phyloP scores from a whole-genome alignment of 2,888 invertebrate genomes.

The Aphodius granarius region DNA sequence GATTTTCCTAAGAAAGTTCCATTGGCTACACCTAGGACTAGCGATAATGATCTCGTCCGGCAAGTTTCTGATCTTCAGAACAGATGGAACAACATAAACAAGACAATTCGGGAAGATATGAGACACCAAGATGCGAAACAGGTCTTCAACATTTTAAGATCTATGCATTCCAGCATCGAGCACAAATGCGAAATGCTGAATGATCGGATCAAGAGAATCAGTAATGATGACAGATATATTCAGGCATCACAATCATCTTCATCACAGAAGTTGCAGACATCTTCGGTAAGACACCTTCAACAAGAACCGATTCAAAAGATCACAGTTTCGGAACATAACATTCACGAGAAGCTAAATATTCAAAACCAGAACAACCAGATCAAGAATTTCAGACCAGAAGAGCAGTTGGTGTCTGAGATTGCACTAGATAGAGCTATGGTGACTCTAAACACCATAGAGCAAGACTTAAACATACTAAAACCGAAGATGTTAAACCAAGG shows the following conservation, averaged over 20 bases:
- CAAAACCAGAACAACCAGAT: slow-evolving; percentile 20
- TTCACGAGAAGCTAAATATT: slow-evolving; percentile 20
- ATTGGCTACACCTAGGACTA: background rate
- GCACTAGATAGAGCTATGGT: background rate
- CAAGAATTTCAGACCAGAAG: slow-evolving; percentile 25
- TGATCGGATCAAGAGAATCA: background rate
- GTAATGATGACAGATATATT: background rate
- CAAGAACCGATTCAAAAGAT: background rate
- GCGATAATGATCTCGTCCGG: background rate
- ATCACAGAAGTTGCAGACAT: no score
- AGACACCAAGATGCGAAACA: slow-evolving; percentile 15
- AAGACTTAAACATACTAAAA: slow-evolving; percentile 25
- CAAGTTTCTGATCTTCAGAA: slow-evolving; percentile 16
- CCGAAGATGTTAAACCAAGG: slow-evolving; percentile 11
- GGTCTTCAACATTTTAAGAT: background rate
- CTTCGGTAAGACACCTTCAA: background rate
- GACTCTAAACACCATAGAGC: background rate
- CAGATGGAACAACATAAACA: slow-evolving; percentile 18
- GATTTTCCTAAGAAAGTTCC: background rate
- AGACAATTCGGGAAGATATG: slow-evolving; percentile 12
- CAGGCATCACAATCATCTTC: no score
- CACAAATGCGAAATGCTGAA: background rate
- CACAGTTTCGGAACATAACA: background rate
- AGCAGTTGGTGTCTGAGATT: slow-evolving; percentile 23
- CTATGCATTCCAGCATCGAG: background rate